phyloP scores from a whole-genome alignment of 1,140 invertebrate species.

The Drosophila ogumai region DNA sequence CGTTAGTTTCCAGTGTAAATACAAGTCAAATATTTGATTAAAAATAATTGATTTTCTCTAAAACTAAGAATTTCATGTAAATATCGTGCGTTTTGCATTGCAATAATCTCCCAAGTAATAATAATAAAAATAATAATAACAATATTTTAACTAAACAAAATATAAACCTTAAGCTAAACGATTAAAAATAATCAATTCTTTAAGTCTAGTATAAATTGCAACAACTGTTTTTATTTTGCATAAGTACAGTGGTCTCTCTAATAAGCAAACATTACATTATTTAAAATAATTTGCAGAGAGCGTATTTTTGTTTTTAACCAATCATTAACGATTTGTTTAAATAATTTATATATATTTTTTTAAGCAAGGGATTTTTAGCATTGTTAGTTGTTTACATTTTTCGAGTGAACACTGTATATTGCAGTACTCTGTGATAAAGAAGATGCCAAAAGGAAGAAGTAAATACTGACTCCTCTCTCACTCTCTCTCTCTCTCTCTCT shows the following conservation, averaged over 20 bases:
- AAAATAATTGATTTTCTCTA: background rate
- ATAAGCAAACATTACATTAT: background rate
- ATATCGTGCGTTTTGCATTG: constrained; percentile 6
- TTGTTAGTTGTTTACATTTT: background rate
- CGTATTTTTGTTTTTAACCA: background rate
- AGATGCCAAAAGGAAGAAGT: background rate
- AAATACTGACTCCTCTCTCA: background rate
- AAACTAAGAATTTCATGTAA: background rate
- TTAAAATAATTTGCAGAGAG: background rate
- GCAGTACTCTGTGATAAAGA: no score
- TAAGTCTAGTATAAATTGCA: background rate
- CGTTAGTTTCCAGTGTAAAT: background rate
- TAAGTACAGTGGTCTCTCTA: background rate
- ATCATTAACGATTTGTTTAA: background rate
- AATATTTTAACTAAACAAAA: background rate
- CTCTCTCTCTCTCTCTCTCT: background rate
- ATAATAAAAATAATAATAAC: background rate
- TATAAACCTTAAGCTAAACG: no score
- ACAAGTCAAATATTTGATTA: background rate
- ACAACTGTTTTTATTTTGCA: background rate
- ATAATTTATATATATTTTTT: background rate
- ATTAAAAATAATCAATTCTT: constrained; percentile 1
- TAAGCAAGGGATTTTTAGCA: background rate
- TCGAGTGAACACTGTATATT: background rate
- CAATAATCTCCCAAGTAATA: background rate